Percentiles rank a stretch among this genome's conserved stretches.
phyloP scores from a whole-genome alignment of 35 echinoderm and acorn worm genomes.

The Ophiothrix spiculata region DNA sequence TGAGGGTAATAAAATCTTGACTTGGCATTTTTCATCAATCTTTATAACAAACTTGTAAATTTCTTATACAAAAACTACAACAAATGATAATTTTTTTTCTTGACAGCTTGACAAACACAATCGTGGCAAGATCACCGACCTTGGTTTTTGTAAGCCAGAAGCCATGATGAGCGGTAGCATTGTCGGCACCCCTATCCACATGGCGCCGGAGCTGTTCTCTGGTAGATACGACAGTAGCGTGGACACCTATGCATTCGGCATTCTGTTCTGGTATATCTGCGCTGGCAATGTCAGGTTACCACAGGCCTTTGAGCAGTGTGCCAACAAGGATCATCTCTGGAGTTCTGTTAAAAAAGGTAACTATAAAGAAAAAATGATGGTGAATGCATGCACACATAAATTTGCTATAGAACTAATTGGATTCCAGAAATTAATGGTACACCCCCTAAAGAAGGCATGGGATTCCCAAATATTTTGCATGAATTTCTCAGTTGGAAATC shows the following conservation, averaged over 20 bases:
- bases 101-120: slow-evolving; percentile 73
- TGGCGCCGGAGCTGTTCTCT: slow-evolving; percentile 96
- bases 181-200: slow-evolving; percentile 98
- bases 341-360: slow-evolving; percentile 92
- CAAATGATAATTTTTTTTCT: neutral
- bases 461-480: too few relatives aligned
- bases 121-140: slow-evolving; percentile 93
- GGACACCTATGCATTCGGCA: slow-evolving; percentile 96
- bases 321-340: slow-evolving; percentile 97
- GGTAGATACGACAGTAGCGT: slow-evolving; percentile 93
- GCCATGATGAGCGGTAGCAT: slow-evolving; percentile 99
- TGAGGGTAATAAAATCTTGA: too few relatives aligned
- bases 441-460: too few relatives aligned
- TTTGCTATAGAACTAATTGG: too few relatives aligned
- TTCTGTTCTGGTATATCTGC: slow-evolving; percentile 94
- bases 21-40: neutral
- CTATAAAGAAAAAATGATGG: too few relatives aligned
- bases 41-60: neutral
- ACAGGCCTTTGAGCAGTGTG: slow-evolving; percentile 89
- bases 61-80: too few relatives aligned
- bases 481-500: too few relatives aligned
- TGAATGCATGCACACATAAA: too few relatives aligned
- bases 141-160: slow-evolving; percentile 99
- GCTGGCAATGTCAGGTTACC: slow-evolving; percentile 87
- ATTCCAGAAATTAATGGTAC: too few relatives aligned